Evolutionary conservation across 2,888 invertebrate species (phyloP), one percentile per base, ranked within the genome.

Genomic region (Aphidius colemani): DNA sequence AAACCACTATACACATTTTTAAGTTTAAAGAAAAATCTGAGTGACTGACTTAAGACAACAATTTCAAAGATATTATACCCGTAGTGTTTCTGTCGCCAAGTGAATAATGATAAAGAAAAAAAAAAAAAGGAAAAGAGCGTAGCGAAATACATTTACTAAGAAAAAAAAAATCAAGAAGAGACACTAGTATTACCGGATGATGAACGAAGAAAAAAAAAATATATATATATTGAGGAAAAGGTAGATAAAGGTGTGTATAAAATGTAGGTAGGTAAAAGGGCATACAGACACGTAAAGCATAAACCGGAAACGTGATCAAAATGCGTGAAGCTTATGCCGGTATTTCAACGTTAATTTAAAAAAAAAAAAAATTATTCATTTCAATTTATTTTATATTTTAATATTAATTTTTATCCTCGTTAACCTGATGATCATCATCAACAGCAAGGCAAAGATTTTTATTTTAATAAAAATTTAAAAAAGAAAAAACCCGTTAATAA

Each of bases 241-340:
- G 46, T 39, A 57, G 57, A 48, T 46, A 48, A 46, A 57, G 46
- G 45, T 46, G 45, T 57, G 46, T 39, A 30, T 46, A 57, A 9
- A 56, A 13, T 57, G 45, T 57, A 46, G 30, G 30, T 30, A 30
- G 30, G 30, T 30, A 30, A 30, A 30, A 30, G 30, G 30, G 30
- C 30, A 30, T 30, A 30, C 30, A 30, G 5, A 30, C 30, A 30
- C 30, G 30, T 30, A 30, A 30, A 30, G 30, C 30, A 30, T 30
- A 30, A 30, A 30, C 73, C 73, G 74, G 74, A 74, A 74, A 63
- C 65, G 68, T 69, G 71, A 51, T 69, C 70, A 69, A 44, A 63
- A 67, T 71, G 74, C 74, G 72, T 71, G 72, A 70, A 73, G 71
- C 67, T 72, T 68, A 73, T 71, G 30, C 30, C 69, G 53, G 30